A percentile compares a stretch with the other conserved stretches of the same genome.
These are phyloP conservation scores for Nematopogon swammerdamellus DNA, from an alignment of 2,888 invertebrate genomes.

Conservation along the genomic window DNA sequence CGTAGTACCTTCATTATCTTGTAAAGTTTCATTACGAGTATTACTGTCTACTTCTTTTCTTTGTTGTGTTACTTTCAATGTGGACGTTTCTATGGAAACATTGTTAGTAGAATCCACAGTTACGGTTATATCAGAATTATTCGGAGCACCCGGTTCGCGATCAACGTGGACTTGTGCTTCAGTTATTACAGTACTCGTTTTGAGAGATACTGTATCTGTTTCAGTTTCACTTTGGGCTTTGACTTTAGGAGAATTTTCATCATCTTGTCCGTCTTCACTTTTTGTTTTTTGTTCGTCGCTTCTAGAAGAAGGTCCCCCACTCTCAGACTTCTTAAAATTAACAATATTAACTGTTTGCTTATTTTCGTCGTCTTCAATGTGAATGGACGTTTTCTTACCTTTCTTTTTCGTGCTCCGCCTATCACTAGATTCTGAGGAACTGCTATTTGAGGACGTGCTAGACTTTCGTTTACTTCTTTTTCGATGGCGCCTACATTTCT, in stretches of 20 bases:
- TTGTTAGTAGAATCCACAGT: conserved; percentile 43
- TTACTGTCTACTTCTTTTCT: conserved; percentile 9
- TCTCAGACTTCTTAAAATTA: conserved; percentile 32
- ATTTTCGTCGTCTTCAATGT: conserved; percentile 38
- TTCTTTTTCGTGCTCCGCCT: conserved; percentile 38
- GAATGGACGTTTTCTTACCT: conserved; percentile 47
- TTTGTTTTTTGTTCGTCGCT: conserved; percentile 14
- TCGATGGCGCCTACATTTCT: conserved; percentile 36
- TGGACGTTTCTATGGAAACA: conserved; percentile 41
- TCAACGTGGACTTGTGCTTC: conserved; percentile 54
- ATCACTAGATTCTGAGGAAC: conserved; percentile 42
- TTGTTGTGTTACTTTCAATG: conserved; percentile 30
- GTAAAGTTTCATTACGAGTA: conserved; percentile 5
- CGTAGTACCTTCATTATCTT: not conserved
- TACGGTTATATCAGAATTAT: conserved; percentile 41
- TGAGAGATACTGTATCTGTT: conserved; percentile 43
- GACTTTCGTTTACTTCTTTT: conserved; percentile 41
- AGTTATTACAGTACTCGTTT: conserved; percentile 48
- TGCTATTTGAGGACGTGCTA: conserved; percentile 38
- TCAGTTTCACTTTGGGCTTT: conserved; percentile 43
- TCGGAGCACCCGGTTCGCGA: conserved; percentile 36
- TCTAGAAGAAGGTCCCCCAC: conserved; percentile 15
- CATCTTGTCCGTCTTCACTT: conserved; percentile 14
- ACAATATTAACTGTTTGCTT: conserved; percentile 47
- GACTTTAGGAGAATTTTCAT: conserved; percentile 19